Percentiles rank a stretch among this genome's conserved stretches.
phyloP scores from a whole-genome alignment of 2,113 vertebrate genomes.

The Eretmochelys imbricata region DNA sequence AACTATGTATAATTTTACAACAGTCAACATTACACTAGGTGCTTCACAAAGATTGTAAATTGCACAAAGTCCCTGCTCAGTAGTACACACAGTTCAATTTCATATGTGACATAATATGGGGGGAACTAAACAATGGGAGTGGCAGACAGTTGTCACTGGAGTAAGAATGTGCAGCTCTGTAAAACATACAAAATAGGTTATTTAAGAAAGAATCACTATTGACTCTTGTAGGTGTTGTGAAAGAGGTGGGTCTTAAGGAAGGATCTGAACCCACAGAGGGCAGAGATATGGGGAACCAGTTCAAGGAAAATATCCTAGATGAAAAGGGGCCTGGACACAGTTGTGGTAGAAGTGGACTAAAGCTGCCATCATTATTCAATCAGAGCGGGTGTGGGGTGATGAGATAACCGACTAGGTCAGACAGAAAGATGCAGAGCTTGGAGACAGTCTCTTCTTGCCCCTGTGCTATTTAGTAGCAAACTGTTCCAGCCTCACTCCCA shows the following conservation, averaged over 20 bases:
- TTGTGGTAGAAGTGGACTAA: background rate
- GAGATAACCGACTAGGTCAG: slow-evolving; percentile 30
- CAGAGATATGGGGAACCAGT: background rate
- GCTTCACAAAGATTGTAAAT: slow-evolving; percentile 20
- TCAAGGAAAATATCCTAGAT: slow-evolving; percentile 25
- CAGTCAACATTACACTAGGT: slow-evolving; percentile 26
- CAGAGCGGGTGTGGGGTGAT: background rate
- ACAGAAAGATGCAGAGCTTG: background rate
- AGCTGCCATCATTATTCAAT: background rate
- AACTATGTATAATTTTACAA: slow-evolving; percentile 29
- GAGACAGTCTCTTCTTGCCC: background rate
- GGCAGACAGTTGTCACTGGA: background rate
- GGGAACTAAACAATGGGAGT: background rate
- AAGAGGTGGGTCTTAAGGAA: slow-evolving; percentile 32
- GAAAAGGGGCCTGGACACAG: slow-evolving; percentile 44
- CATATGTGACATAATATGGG: slow-evolving; percentile 33
- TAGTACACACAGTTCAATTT: slow-evolving; percentile 30
- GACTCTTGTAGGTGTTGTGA: slow-evolving; percentile 30
- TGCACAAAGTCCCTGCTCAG: background rate
- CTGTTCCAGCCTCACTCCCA: background rate
- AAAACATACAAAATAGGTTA: slow-evolving; percentile 50
- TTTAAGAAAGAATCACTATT: slow-evolving; percentile 16
- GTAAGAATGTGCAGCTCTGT: slow-evolving; percentile 50
- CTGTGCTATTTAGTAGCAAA: background rate
- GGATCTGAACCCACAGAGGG: background rate